Evolutionary conservation across 2,797 vertebrate genomes (phyloP), one percentile per base, ranked within the genome.

Genomic region (Kryptolebias ocellatus): DNA sequence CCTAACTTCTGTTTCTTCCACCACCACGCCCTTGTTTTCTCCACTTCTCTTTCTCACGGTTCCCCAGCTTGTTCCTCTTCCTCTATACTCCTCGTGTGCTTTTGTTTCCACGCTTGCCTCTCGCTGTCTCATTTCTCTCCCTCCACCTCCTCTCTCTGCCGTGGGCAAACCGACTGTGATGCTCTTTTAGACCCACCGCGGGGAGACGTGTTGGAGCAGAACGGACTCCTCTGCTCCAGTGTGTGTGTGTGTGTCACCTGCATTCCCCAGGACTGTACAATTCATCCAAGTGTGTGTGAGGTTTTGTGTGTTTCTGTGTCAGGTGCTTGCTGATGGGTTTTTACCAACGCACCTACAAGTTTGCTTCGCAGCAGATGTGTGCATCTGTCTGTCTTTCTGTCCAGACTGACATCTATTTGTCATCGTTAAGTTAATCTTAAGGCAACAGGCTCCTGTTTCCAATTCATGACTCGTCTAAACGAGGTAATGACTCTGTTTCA

Each of bases 11-110:
- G 59, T 70, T 70, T 80, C 18, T 53, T 70, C 34, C 16, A 61
- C 20, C 46, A 31, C 39, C 16, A 15, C 80, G 20, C 78, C 71
- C 74, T 71, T 80, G 60, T 83, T 83, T 84, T 74, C 15, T 79
- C 45, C 4, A 42, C 51, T 52, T 49, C 31, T 62, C 20, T 42
- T 61, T 62, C 53, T 66, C 49, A 67, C 61, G 5, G 63, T 76
- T 80, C 70, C 72, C 65, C 63, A 24, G 9, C 52, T 66, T 64
- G 31, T 69, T 54, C 34, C 53, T 64, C 78, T 61, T 83, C 56
- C 64, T 78, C 51, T 49, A 6, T 55, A 55, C 51, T 11, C 52
- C 54, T 58, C 45, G 17, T 20, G 47, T 75, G 39, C 55, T 86
- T 81, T 87, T 54, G 1, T 79, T 80, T 83, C 66, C 64, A 60